These are phyloP conservation scores for Nudaria mundana DNA, from an alignment of 2,888 invertebrate species.

Conservation along the genomic window DNA sequence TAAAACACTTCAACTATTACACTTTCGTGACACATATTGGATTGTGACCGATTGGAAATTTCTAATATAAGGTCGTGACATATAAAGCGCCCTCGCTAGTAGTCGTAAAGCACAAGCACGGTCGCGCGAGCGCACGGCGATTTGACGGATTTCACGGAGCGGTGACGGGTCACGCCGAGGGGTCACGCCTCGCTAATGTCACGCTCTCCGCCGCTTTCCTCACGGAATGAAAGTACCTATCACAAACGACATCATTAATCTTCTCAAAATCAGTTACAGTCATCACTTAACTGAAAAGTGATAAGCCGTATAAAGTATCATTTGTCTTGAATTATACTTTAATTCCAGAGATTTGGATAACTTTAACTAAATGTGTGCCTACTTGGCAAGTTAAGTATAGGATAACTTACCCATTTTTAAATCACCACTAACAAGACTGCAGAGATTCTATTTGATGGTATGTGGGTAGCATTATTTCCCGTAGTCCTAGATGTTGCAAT, in stretches of 20 bases:
- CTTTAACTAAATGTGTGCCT: too few relatives aligned
- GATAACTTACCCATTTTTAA: too few relatives aligned
- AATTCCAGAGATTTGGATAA: too few relatives aligned
- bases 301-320: too few relatives aligned
- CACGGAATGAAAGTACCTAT: slow-evolving; percentile 62
- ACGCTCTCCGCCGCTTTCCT: slow-evolving; percentile 62
- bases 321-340: too few relatives aligned
- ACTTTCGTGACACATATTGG: background rate
- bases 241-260: slow-evolving; percentile 36
- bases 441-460: too few relatives aligned
- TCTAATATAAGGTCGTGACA: slow-evolving; percentile 17
- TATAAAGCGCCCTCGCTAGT: slow-evolving; percentile 30
- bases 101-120: slow-evolving; percentile 49
- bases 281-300: too few relatives aligned
- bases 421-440: too few relatives aligned
- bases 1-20: too few relatives aligned
- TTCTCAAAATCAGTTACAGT: slow-evolving; percentile 2
- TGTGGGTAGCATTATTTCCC: too few relatives aligned
- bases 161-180: slow-evolving; percentile 62
- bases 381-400: too few relatives aligned
- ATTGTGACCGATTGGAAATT: background rate
- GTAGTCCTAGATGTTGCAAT: too few relatives aligned
- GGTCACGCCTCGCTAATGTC: slow-evolving; percentile 74
- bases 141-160: slow-evolving; percentile 76
- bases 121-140: slow-evolving; percentile 75